Conservation (phyloP, 2,797 vertebrate species). For the Sarcophilus harrisii region DNA sequence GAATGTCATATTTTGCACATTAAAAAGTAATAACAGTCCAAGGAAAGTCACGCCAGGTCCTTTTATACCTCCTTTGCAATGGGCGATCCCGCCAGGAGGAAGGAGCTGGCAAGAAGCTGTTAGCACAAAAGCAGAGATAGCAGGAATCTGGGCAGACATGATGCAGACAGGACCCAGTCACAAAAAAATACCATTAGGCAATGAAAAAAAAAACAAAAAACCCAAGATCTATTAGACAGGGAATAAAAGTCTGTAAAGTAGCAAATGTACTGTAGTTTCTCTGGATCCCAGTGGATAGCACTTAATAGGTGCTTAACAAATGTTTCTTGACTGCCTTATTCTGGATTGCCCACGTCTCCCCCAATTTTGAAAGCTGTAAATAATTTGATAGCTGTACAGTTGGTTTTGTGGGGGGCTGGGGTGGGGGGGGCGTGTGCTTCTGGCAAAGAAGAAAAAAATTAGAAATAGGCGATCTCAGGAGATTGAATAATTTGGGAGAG, state of each 20-base stretch:
- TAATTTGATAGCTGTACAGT: not conserved
- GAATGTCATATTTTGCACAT: not conserved
- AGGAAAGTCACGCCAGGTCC: not conserved
- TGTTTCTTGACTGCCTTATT: not conserved
- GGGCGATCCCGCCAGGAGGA: not conserved
- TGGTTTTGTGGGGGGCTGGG: not conserved
- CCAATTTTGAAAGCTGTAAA: not conserved
- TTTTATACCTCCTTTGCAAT: not conserved
- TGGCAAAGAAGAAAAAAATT: not conserved
- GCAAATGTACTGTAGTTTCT: not conserved
- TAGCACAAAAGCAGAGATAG: not conserved
- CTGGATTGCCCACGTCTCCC: not conserved
- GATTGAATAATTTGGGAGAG: not conserved
- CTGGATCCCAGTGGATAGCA: not conserved
- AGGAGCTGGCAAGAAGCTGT: not conserved
- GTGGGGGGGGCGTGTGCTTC: not conserved
- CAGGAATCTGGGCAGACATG: not conserved
- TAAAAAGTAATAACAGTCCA: not conserved
- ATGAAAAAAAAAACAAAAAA: not conserved
- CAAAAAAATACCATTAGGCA: not conserved
- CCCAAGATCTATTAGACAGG: not conserved
- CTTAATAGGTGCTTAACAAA: not conserved
- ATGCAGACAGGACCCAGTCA: not conserved
- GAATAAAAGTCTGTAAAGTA: not conserved
- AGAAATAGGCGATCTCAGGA: not conserved